Base-by-base conservation (phyloP, 2,888 invertebrate species). In the Mallateleia sp. region DNA sequence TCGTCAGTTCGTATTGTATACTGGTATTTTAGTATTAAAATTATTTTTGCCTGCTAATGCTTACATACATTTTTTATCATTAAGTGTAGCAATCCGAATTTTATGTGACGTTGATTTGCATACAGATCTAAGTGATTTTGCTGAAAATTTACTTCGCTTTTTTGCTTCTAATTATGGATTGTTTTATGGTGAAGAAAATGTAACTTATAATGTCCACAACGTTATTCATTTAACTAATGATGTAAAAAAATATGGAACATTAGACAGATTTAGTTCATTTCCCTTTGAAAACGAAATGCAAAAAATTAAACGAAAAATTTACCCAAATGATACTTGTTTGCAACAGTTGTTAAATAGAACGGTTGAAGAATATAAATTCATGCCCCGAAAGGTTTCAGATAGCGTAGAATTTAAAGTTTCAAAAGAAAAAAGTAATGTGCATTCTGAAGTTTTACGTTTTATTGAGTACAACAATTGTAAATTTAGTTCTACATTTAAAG, bases 201-300 rank as follows among this genome's bases (percentile, higher is more conserved):
- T 69, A 8, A 69, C 67, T 8, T 69, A 69, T 24, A 69, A 69
- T n/a, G 52, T 52, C 1, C 67, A 69, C 20, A 69, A 34, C 34
- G 2, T 69, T 8, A 20, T 69, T 22, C 67, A 69, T 34, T 69
- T 69, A 22, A 5, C 52, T 22, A 34, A 52, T 15, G 67, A 52
- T 34, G 67, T 69, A 9, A 32, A 22, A 15, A 52, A 52, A 20
- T 52, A 32, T 52, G 67, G 67, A 52, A 14, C 67, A 6, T 11
- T 69, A 3, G 67, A 69, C 24, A 1, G 20, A 22, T 69, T 34
- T 34, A 69, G 67, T 25, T n/a, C 67, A 24, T 67, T 50, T 20
- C 28, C 34, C 0, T 64, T 64, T 25, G 64, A 64, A 45, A 64
- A 64, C 25, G 64, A 64, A n/a, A n/a, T n/a, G n/a, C n/a, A n/a